Evolutionary conservation across 2,888 invertebrate species (phyloP).

Genomic region (Metellina segmentata): DNA sequence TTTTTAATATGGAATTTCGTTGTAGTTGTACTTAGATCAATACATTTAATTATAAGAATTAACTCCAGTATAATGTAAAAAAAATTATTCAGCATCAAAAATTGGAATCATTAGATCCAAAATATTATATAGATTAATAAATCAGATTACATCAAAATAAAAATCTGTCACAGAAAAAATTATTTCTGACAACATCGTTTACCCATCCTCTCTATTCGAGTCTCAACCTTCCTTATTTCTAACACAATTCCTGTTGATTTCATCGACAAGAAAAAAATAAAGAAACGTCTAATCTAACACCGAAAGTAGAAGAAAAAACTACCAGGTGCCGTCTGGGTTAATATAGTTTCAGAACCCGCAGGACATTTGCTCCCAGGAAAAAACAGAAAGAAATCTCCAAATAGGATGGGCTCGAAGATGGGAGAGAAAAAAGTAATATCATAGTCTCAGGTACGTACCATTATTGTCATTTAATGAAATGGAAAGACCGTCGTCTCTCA

Average conservation of each 20-base stretch:
- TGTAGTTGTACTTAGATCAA: too few species aligned
- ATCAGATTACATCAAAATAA: too few species aligned
- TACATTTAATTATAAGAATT: too few species aligned
- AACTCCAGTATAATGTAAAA: too few species aligned
- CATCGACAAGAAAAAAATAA: neutral
- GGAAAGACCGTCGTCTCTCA: conserved; percentile 74
- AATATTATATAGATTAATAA: too few species aligned
- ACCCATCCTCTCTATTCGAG: neutral
- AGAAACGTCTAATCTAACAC: neutral
- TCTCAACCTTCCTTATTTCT: neutral
- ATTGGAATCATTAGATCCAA: too few species aligned
- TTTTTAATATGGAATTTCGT: too few species aligned
- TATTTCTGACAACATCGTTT: too few species aligned
- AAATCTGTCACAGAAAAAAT: too few species aligned
- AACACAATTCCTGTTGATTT: neutral
- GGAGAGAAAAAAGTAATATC: conserved; percentile 36
- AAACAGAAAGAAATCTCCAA: neutral
- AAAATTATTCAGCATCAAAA: too few species aligned
- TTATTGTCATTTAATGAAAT: conserved; percentile 76
- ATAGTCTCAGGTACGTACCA: conserved; percentile 66
- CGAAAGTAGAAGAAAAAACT: neutral
- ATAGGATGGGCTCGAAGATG: neutral
- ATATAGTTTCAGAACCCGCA: neutral
- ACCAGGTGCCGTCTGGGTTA: neutral
- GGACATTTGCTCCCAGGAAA: neutral